A percentile compares a stretch with the other conserved stretches of the same genome.
These are phyloP conservation scores for Buphagus erythrorhynchus DNA, from an alignment of 2,797 vertebrate species.

Conservation along the genomic window DNA sequence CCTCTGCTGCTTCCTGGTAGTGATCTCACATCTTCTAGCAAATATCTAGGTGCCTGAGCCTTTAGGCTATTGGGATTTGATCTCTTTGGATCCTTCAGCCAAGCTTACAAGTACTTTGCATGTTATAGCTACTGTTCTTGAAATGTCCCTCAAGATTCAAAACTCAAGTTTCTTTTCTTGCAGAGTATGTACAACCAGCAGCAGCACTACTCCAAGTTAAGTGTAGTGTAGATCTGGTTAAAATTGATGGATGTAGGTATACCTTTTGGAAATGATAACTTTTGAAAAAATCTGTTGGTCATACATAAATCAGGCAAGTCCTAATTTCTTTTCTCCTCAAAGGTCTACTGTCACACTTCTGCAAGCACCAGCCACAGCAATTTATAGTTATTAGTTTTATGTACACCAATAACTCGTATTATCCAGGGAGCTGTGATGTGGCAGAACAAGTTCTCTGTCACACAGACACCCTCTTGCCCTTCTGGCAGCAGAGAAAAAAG, in stretches of 20 bases:
- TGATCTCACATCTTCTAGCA: background rate
- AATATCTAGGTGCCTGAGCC: background rate
- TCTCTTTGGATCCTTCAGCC: background rate
- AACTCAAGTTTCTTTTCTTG: background rate
- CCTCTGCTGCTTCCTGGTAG: background rate
- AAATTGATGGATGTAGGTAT: background rate
- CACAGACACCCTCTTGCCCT: background rate
- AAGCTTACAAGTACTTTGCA: background rate
- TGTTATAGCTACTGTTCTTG: background rate
- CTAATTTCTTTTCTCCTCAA: background rate
- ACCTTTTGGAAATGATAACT: background rate
- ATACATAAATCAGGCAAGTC: background rate
- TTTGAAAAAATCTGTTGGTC: background rate
- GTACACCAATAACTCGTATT: background rate
- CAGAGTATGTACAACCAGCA: background rate
- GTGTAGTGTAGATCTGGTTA: background rate
- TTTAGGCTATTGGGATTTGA: background rate
- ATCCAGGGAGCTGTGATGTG: background rate
- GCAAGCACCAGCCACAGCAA: background rate
- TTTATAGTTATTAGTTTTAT: background rate
- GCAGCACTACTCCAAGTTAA: background rate
- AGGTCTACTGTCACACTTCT: background rate
- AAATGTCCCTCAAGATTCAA: background rate
- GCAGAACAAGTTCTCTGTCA: background rate
- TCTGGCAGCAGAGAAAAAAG: background rate